Evolutionary conservation across 2,113 vertebrate genomes (phyloP).

Genomic region (Bufo gargarizans): DNA sequence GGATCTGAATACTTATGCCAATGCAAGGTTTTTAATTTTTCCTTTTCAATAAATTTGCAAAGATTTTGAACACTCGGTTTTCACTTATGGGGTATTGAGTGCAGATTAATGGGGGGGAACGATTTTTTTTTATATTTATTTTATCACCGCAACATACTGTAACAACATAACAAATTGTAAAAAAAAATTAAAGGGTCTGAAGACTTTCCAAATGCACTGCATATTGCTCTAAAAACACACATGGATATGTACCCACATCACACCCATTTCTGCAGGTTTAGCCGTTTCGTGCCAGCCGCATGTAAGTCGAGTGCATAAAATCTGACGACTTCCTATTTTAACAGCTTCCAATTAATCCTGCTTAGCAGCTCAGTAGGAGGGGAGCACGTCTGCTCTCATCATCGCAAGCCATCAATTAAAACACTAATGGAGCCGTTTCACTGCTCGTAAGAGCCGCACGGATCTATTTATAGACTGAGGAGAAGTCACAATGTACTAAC

Average conservation of each 20-base stretch:
- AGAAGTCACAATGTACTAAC: constrained; percentile 29
- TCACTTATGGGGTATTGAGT: too few relatives aligned
- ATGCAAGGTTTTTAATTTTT: too few relatives aligned
- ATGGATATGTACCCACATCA: neutral
- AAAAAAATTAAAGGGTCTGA: too few relatives aligned
- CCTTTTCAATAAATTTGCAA: too few relatives aligned
- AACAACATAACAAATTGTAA: too few relatives aligned
- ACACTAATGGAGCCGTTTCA: constrained; percentile 26
- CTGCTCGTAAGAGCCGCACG: constrained; percentile 16
- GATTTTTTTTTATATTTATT: too few relatives aligned
- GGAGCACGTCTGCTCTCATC: constrained; percentile 38
- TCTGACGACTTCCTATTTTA: constrained; percentile 54
- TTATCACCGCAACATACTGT: too few relatives aligned
- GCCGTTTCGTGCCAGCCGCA: neutral
- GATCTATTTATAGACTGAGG: constrained; percentile 40
- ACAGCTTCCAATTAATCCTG: constrained; percentile 44
- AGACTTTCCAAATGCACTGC: too few relatives aligned
- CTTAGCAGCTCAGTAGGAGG: constrained; percentile 32
- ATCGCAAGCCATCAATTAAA: constrained; percentile 45
- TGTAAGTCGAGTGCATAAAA: constrained; percentile 47
- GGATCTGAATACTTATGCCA: too few relatives aligned
- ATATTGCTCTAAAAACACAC: neutral
- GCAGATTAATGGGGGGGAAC: too few relatives aligned
- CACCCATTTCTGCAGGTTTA: neutral
- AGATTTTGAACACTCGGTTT: too few relatives aligned